phyloP scores from a whole-genome alignment of 2,888 invertebrate genomes.

The Artemia sp. region DNA sequence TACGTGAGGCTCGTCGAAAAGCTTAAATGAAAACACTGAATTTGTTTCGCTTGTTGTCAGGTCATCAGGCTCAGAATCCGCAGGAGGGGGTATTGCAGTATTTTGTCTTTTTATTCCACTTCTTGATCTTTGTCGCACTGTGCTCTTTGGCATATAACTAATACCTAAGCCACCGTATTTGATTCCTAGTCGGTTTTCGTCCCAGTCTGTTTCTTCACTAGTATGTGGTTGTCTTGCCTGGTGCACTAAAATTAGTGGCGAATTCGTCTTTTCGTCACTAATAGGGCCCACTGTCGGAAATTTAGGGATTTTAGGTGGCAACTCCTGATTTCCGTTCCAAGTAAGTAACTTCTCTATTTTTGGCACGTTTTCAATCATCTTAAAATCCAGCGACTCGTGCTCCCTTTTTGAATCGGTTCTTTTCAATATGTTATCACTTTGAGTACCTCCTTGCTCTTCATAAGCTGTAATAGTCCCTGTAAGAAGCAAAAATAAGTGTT shows the following conservation, averaged over 20 bases:
- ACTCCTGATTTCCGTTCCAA: not conserved
- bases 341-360: not conserved
- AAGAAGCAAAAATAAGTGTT: too few species aligned
- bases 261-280: not conserved
- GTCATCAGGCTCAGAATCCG: not conserved
- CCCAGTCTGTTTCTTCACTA: slow-evolving; percentile 2
- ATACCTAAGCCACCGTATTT: not conserved
- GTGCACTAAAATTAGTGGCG: not conserved
- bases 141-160: not conserved
- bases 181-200: slow-evolving; percentile 7
- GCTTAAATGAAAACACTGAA: not conserved
- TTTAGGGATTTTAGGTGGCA: not conserved
- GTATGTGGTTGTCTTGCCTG: not conserved
- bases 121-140: not conserved
- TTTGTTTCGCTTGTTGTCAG: not conserved
- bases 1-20: not conserved
- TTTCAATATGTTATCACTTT: too few species aligned
- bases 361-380: not conserved
- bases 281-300: not conserved
- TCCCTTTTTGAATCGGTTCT: too few species aligned
- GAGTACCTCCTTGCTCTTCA: too few species aligned
- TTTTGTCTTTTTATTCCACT: not conserved
- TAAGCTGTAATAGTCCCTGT: too few species aligned
- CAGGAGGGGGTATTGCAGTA: slow-evolving; percentile 8
- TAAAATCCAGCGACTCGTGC: too few species aligned